Evolutionary conservation across 2,797 vertebrate genomes (phyloP), one percentile per base, ranked within the genome.

Genomic region (Acipenser ruthenus): DNA sequence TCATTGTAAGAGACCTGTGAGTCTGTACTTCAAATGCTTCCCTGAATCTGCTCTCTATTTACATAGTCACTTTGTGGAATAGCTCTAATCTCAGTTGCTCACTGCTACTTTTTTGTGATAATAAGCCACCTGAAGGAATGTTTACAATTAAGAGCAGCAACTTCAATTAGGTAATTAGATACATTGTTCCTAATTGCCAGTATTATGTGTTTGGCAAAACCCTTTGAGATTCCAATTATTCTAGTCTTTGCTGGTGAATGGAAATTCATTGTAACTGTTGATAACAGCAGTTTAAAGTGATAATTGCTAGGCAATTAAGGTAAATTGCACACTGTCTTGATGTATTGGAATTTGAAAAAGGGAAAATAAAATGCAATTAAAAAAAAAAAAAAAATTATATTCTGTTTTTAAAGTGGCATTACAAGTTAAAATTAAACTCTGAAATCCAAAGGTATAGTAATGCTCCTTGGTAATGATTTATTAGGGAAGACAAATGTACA

Each of bases 101-200:
- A 37, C 5, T 37, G 37, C 37, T 37, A 37, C 37, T 37, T 37
- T 37, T 37, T 37, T 37, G 37, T 37, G 37, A 37, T 37, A 37
- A 37, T 37, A 37, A 37, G 37, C 37, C 37, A 37, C 37, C 37
- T 71, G 75, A 79, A 79, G 75, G 76, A 77, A 75, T 83, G 77
- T 81, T 84, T 80, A 69, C 73, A 77, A 78, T 75, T 81, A 80
- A 82, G 79, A 81, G 79, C 71, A 79, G 84, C 81, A 84, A 71
- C 62, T 63, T 78, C 77, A 83, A 84, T 56, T 73, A 79, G 75
- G 76, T 76, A 78, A 79, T 81, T 77, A 73, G 69, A 73, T 80
- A 75, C 82, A 83, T 78, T 80, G 79, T 75, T 70, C 69, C 78
- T 83, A 84, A 84, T 83, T 78, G 73, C 76, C 79, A 68, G 76